Percentiles rank a stretch among this genome's conserved stretches.
phyloP scores from a whole-genome alignment of 2,888 invertebrate genomes.

The Drosophila neoperkinsi region DNA sequence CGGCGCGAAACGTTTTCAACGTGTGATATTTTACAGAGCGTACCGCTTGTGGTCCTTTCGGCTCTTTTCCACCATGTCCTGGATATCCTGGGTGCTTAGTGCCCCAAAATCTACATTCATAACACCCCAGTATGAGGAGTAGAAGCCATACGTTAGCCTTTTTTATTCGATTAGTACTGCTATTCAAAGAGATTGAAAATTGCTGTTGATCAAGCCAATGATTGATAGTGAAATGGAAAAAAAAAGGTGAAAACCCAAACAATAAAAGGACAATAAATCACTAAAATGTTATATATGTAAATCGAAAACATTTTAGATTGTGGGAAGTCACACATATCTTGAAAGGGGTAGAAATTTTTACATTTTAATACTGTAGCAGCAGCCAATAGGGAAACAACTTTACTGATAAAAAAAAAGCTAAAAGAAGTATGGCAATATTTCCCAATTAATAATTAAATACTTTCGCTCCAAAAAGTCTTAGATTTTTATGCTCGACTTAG shows the following conservation, averaged over 20 bases:
- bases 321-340: not conserved
- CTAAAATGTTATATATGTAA: not conserved
- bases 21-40: constrained; percentile 64
- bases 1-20: constrained; percentile 69
- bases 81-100: constrained; percentile 11
- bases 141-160: not conserved
- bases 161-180: not conserved
- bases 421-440: not conserved
- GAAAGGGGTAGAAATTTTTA: not conserved
- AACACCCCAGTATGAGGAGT: not conserved
- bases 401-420: not conserved
- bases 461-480: not conserved
- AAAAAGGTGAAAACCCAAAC: not conserved
- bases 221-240: not conserved
- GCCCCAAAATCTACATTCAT: constrained; percentile 26
- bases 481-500: too few species aligned
- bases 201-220: not conserved
- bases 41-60: constrained; percentile 8
- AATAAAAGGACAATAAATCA: not conserved
- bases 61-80: not conserved
- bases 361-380: not conserved
- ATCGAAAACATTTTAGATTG: not conserved
- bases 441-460: not conserved
- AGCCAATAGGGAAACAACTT: not conserved
- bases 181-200: constrained; percentile 8